These are phyloP conservation scores for Cheirogaleus major DNA, from an alignment of 2,797 vertebrate species.

Conservation along the genomic window DNA sequence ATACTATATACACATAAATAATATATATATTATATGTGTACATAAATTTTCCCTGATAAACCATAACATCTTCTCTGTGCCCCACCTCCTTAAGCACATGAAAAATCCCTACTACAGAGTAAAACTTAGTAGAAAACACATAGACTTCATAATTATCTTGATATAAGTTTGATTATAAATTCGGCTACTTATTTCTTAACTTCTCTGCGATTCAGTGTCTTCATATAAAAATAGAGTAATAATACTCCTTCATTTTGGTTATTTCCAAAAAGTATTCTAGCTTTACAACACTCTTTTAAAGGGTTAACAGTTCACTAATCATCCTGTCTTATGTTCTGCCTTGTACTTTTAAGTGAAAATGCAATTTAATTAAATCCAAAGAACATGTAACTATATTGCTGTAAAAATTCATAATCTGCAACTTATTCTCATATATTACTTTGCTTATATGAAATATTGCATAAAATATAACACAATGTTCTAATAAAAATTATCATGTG, in stretches of 20 bases:
- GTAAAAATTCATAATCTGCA: not conserved
- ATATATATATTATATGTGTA: not conserved
- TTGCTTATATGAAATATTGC: not conserved
- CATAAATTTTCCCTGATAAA: not conserved
- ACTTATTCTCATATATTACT: not conserved
- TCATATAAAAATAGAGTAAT: not conserved
- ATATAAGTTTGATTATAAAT: not conserved
- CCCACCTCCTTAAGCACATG: not conserved
- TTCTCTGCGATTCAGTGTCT: not conserved
- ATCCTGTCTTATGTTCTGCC: not conserved
- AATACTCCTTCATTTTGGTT: not conserved
- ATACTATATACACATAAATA: not conserved
- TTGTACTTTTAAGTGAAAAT: not conserved
- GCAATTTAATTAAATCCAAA: not conserved
- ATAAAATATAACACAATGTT: not conserved
- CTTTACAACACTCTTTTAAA: not conserved
- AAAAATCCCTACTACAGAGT: not conserved
- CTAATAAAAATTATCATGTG: not conserved
- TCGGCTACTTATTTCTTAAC: not conserved
- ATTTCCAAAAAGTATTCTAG: not conserved
- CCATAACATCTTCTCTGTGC: not conserved
- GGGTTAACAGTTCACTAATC: not conserved
- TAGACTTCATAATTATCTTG: not conserved
- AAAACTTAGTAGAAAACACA: not conserved
- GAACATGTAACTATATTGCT: not conserved